Percentiles rank a stretch among this genome's conserved stretches.
Conservation (phyloP, 1,140 invertebrate genomes). For the Drosophila kurseongensis region DNA sequence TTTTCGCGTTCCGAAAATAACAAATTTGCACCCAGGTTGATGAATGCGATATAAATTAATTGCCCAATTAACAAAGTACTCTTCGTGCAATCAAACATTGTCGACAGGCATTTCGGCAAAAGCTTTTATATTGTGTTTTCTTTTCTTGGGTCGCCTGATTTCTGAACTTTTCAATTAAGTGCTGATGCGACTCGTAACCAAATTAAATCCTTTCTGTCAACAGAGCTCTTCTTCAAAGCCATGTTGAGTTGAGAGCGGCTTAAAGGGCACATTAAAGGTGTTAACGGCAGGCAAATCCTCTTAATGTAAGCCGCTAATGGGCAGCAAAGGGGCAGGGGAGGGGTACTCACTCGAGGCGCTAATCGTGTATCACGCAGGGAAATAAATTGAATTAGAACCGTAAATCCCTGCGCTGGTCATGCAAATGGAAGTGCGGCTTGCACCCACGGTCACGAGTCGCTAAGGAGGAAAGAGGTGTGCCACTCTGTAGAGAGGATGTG, state of each 20-base stretch:
- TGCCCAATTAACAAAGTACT: constrained; percentile 44
- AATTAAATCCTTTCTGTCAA: constrained; percentile 35
- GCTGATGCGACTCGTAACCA: constrained; percentile 2
- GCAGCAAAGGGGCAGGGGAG: constrained; percentile 13
- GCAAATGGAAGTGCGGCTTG: constrained; percentile 49
- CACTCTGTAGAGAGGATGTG: constrained; percentile 27
- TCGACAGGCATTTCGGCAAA: constrained; percentile 1
- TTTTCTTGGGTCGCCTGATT: background rate
- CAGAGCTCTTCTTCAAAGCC: constrained; percentile 11
- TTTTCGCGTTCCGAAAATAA: constrained; percentile 28
- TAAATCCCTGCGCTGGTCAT: constrained; percentile 44
- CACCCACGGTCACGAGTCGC: constrained; percentile 45
- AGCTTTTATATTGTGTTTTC: constrained; percentile 5
- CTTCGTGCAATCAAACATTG: constrained; percentile 11
- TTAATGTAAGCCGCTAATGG: constrained; percentile 55
- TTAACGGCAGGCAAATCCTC: constrained; percentile 37
- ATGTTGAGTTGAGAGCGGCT: constrained; percentile 20
- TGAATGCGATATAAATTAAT: constrained; percentile 52
- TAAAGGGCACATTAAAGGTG: constrained; percentile 37
- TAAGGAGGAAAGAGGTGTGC: constrained; percentile 24
- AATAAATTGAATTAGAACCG: constrained; percentile 62
- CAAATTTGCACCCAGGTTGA: constrained; percentile 21
- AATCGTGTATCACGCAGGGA: constrained; percentile 51
- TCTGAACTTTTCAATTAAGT: constrained; percentile 7
- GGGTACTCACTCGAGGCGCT: constrained; percentile 30